Conservation (phyloP, 30 jellyfish, hydroid and myxozoan genomes). For the Aurelia sp. region DNA sequence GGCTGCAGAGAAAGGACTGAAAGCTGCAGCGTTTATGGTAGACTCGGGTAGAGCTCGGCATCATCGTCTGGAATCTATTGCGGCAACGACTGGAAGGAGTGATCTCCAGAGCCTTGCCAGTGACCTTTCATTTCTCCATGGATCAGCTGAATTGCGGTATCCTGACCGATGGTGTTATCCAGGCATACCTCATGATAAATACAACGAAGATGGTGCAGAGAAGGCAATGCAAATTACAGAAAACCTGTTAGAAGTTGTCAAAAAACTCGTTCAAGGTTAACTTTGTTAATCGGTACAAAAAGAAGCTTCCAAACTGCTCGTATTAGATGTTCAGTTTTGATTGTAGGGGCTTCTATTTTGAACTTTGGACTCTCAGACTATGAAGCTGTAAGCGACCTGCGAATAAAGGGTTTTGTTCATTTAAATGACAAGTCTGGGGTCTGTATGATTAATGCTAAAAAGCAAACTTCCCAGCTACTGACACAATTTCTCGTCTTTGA, state of each 20-base stretch:
- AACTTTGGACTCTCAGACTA: too few species aligned
- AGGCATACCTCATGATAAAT: slow-evolving; percentile 57
- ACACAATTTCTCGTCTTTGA: too few species aligned
- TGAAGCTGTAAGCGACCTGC: too few species aligned
- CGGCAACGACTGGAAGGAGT: neutral
- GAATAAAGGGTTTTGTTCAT: too few species aligned
- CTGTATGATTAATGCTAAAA: too few species aligned
- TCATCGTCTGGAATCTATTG: neutral
- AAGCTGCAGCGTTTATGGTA: slow-evolving; percentile 60
- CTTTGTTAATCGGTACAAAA: too few species aligned
- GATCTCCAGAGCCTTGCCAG: slow-evolving; percentile 14
- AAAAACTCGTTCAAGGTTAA: too few species aligned
- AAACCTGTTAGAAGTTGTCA: neutral
- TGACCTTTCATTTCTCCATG: slow-evolving; percentile 33
- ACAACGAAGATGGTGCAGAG: slow-evolving; percentile 32
- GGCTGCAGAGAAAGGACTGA: slow-evolving; percentile 79
- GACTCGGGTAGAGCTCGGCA: slow-evolving; percentile 24
- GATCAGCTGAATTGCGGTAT: slow-evolving; percentile 48
- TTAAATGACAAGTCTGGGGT: too few species aligned
- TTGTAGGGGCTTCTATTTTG: too few species aligned
- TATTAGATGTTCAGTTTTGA: too few species aligned
- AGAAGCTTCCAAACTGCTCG: too few species aligned
- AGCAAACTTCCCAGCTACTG: too few species aligned
- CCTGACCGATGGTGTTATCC: slow-evolving; percentile 60
- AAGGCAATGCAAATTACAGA: slow-evolving; percentile 27